Conservation (phyloP, 2,888 invertebrate genomes). For the Sipha maydis region DNA sequence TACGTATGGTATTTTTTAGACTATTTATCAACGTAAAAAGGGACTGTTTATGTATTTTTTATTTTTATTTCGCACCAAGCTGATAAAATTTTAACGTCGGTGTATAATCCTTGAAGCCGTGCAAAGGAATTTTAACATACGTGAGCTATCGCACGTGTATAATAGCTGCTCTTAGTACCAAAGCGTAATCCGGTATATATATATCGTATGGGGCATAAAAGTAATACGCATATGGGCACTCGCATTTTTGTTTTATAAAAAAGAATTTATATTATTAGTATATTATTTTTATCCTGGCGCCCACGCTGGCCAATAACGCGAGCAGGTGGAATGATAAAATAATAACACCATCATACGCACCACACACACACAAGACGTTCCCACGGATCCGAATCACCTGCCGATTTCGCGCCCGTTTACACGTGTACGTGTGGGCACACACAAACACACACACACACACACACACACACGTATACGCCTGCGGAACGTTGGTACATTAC, state of each 20-base stretch:
- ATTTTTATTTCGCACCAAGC: no score
- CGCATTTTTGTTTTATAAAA: background rate
- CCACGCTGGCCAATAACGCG: slow-evolving; percentile 58
- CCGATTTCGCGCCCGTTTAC: slow-evolving; percentile 60
- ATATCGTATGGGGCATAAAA: background rate
- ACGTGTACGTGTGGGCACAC: slow-evolving; percentile 30
- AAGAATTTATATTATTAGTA: background rate
- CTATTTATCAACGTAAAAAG: no score
- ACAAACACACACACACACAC: slow-evolving; percentile 22
- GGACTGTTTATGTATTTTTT: no score
- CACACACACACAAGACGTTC: slow-evolving; percentile 45
- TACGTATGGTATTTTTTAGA: no score
- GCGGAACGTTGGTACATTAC: slow-evolving; percentile 24
- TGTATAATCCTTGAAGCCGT: no score
- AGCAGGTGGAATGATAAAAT: slow-evolving; percentile 62
- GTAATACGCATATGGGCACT: background rate
- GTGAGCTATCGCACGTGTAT: no score
- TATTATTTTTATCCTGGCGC: slow-evolving; percentile 47
- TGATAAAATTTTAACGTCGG: no score
- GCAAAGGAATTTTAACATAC: no score
- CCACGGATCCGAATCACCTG: slow-evolving; percentile 61
- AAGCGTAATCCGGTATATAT: no score
- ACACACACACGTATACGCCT: slow-evolving; percentile 20
- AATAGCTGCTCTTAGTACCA: no score
- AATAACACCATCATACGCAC: slow-evolving; percentile 41